A percentile compares a stretch with the other conserved stretches of the same genome.
phyloP scores from a whole-genome alignment of 2,113 vertebrate genomes.

The Engystomops pustulosus region DNA sequence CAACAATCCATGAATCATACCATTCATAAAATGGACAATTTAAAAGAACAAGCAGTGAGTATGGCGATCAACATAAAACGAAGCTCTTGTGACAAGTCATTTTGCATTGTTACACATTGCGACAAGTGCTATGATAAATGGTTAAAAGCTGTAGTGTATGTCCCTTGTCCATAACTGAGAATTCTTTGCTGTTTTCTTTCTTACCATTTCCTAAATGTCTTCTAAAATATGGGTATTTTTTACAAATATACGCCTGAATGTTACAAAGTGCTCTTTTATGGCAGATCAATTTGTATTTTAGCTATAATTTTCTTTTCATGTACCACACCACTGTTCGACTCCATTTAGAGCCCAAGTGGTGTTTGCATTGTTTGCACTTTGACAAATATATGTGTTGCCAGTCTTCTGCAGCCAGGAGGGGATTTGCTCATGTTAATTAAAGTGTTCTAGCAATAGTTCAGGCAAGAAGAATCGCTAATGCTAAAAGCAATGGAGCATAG shows the following conservation, averaged over 20 bases:
- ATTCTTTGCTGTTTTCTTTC: not conserved
- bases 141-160: too few relatives aligned
- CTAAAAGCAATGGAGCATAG: slow-evolving; percentile 47
- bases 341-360: slow-evolving; percentile 17
- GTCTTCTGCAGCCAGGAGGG: slow-evolving; percentile 34
- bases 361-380: slow-evolving; percentile 50
- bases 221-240: slow-evolving; percentile 20
- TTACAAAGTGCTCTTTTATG: slow-evolving; percentile 32
- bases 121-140: not conserved
- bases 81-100: not conserved
- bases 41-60: not conserved
- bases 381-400: slow-evolving; percentile 44
- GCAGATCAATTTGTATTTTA: slow-evolving; percentile 33
- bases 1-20: not conserved
- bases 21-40: too few relatives aligned
- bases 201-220: not conserved
- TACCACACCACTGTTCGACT: not conserved
- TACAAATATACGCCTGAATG: not conserved
- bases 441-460: slow-evolving; percentile 52
- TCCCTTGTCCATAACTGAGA: too few relatives aligned
- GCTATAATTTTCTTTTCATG: slow-evolving; percentile 38
- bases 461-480: slow-evolving; percentile 47
- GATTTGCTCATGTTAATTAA: slow-evolving; percentile 56
- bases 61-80: not conserved
- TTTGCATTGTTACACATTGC: not conserved